A percentile compares a stretch with the other conserved stretches of the same genome.
These are phyloP conservation scores for Shinisaurus crocodilurus DNA, from an alignment of 2,113 vertebrate species.

Conservation along the genomic window DNA sequence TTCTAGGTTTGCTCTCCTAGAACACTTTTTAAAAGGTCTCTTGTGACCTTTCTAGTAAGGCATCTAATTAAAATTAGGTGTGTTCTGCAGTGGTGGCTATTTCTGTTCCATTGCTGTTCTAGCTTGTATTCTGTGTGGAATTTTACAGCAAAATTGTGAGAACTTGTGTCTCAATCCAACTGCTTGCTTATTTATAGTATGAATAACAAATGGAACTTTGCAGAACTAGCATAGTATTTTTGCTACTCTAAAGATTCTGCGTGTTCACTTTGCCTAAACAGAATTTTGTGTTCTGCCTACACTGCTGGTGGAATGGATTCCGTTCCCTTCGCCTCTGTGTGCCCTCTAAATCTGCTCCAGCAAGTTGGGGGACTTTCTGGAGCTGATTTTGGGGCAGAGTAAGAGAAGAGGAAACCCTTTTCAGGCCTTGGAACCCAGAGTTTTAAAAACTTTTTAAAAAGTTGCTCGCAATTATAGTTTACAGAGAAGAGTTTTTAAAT, in stretches of 20 bases:
- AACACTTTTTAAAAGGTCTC: not conserved
- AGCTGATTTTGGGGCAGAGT: too few species aligned
- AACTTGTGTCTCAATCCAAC: not conserved
- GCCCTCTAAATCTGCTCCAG: not conserved
- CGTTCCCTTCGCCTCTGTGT: not conserved
- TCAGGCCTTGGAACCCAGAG: not conserved
- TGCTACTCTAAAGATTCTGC: not conserved
- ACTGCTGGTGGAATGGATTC: not conserved
- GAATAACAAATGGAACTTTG: not conserved
- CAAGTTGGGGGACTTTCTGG: not conserved
- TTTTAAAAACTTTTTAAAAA: not conserved
- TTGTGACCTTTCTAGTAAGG: not conserved
- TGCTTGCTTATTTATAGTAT: not conserved
- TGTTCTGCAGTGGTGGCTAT: not conserved
- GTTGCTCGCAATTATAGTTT: not conserved
- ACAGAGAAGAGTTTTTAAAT: not conserved
- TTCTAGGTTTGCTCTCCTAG: not conserved
- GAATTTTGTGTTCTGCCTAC: not conserved
- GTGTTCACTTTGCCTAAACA: not conserved
- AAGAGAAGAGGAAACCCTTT: not conserved
- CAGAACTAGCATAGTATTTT: not conserved
- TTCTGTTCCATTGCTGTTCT: not conserved
- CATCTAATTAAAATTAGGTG: too few species aligned
- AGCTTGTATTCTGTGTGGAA: not conserved
- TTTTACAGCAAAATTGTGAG: not conserved